Percentiles rank a stretch among this genome's conserved stretches.
phyloP scores from a whole-genome alignment of 1,140 invertebrate genomes.

The Bombus pascuorum region DNA sequence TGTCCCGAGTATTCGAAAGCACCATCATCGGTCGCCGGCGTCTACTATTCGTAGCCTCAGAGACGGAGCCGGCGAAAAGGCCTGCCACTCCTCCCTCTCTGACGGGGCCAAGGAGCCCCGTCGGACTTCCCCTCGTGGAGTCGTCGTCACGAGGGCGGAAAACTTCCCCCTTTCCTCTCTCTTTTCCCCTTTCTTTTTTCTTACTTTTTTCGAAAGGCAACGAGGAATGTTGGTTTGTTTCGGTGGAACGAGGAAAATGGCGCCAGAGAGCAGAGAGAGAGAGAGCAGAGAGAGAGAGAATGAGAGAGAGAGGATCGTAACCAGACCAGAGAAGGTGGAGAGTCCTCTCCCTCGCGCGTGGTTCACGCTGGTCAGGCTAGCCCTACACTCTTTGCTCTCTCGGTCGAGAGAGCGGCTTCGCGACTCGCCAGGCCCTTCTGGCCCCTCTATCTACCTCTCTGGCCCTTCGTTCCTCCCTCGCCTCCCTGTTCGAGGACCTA shows the following conservation, averaged over 20 bases:
- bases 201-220: slow-evolving; percentile 22
- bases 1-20: slow-evolving; percentile 11
- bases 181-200: neutral
- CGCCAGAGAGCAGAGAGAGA: neutral
- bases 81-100: slow-evolving; percentile 18
- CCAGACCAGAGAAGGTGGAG: neutral
- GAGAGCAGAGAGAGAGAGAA: neutral
- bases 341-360: slow-evolving; percentile 25
- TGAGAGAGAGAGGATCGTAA: neutral
- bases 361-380: slow-evolving; percentile 36
- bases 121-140: slow-evolving; percentile 2
- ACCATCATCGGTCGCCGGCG: neutral
- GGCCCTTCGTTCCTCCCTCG: slow-evolving; percentile 50
- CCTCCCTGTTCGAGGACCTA: slow-evolving; percentile 55
- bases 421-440: slow-evolving; percentile 49
- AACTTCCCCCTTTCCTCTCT: neutral
- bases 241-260: slow-evolving; percentile 18
- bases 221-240: neutral
- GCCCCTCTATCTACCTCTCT: slow-evolving; percentile 49
- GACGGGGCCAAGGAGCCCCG: neutral
- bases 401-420: slow-evolving; percentile 18
- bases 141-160: slow-evolving; percentile 16
- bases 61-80: slow-evolving; percentile 17
- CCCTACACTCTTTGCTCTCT: slow-evolving; percentile 29
- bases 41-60: neutral